phyloP scores from a whole-genome alignment of 2,888 invertebrate species.

The Scaptomyza cyrtandrae region DNA sequence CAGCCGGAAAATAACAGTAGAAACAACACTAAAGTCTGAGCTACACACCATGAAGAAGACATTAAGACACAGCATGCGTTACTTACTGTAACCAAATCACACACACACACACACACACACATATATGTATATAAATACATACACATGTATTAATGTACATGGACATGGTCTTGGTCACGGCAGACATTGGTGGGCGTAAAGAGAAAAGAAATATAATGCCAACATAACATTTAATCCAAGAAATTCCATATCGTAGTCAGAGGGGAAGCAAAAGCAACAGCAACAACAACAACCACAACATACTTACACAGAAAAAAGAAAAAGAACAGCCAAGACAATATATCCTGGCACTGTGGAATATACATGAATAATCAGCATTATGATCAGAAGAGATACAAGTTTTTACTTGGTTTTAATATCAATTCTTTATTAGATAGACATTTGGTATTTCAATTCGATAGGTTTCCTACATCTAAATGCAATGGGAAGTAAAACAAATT shows the following conservation, averaged over 20 bases:
- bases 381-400: neutral
- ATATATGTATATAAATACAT: no score
- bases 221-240: conserved; percentile 80
- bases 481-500: neutral
- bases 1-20: conserved; percentile 34
- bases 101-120: conserved; percentile 25
- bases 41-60: conserved; percentile 65
- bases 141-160: conserved; percentile 13
- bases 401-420: no score
- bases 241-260: conserved; percentile 70
- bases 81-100: conserved; percentile 49
- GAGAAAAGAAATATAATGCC: conserved; percentile 78
- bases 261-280: conserved; percentile 33
- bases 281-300: neutral
- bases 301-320: conserved; percentile 11
- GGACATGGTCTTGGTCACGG: conserved; percentile 38
- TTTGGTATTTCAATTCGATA: neutral
- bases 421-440: neutral
- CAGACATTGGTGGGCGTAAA: conserved; percentile 66
- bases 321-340: conserved; percentile 16
- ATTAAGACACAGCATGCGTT: conserved; percentile 75
- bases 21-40: conserved; percentile 25
- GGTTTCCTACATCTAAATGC: neutral
- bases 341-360: conserved; percentile 52
- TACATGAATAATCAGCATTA: neutral